These are phyloP conservation scores for Scomber scombrus DNA, from an alignment of 2,113 vertebrate species.

Conservation along the genomic window DNA sequence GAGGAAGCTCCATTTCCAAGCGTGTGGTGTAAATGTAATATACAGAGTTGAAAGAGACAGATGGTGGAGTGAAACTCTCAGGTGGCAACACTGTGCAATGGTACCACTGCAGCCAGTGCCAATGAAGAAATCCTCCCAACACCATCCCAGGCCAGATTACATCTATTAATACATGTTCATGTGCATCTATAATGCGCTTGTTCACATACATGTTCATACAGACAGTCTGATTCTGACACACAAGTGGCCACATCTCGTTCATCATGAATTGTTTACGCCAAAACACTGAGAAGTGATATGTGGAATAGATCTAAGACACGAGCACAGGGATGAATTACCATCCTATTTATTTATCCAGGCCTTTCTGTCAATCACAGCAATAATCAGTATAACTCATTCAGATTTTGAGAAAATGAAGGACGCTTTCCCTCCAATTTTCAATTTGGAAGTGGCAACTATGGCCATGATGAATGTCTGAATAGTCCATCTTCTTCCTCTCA, in stretches of 20 bases:
- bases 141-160: conserved; percentile 67
- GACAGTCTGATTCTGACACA: conserved; percentile 22
- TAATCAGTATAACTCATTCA: conserved; percentile 86
- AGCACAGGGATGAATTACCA: conserved; percentile 72
- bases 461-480: conserved; percentile 95
- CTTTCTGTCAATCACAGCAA: conserved; percentile 83
- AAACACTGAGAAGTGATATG: conserved; percentile 55
- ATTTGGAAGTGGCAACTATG: conserved; percentile 88
- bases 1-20: conserved; percentile 73
- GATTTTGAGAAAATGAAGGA: conserved; percentile 89
- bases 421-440: conserved; percentile 87
- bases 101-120: conserved; percentile 69
- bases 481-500: conserved; percentile 91
- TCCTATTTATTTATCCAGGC: conserved; percentile 75
- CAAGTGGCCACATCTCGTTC: conserved; percentile 45
- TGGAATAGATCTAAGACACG: conserved; percentile 64
- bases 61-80: conserved; percentile 81
- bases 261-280: conserved; percentile 69
- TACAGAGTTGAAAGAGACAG: conserved; percentile 81
- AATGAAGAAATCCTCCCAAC: conserved; percentile 69
- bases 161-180: conserved; percentile 73
- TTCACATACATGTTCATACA: conserved; percentile 44
- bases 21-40: conserved; percentile 75
- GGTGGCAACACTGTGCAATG: conserved; percentile 74
- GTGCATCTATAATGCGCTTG: conserved; percentile 45